A percentile compares a stretch with the other conserved stretches of the same genome.
Conservation (phyloP, 2,113 vertebrate genomes). For the Etia nguti region DNA sequence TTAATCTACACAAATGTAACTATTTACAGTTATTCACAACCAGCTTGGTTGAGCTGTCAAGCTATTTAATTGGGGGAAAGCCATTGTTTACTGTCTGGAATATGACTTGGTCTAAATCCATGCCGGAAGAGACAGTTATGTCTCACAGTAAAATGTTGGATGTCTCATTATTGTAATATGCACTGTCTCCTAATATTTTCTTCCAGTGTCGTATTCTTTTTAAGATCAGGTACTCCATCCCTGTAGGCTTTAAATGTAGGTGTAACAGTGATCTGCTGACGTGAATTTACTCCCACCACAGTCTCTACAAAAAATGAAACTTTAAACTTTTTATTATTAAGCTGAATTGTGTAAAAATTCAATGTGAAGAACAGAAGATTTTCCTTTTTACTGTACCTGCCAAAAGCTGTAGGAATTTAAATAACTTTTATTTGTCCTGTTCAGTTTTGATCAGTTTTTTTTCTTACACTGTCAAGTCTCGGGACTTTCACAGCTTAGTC, state of each 20-base stretch:
- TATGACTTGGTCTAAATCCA: neutral
- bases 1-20: neutral
- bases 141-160: neutral
- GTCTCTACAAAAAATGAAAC: neutral
- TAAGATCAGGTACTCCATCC: neutral
- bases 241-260: neutral
- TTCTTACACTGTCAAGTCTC: neutral
- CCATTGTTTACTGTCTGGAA: neutral
- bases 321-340: neutral
- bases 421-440: neutral
- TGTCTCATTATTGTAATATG: neutral
- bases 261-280: neutral
- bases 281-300: constrained; percentile 2
- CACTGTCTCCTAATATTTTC: neutral
- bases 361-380: neutral
- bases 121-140: neutral
- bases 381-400: neutral
- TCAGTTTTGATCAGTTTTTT: neutral
- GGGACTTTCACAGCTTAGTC: rapidly evolving
- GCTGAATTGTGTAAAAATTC: neutral
- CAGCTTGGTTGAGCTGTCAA: neutral
- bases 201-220: neutral
- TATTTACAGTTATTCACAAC: neutral
- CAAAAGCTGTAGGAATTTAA: neutral
- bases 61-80: neutral